Conservation (phyloP, 2,113 vertebrate genomes). For the Rattus norvegicus region GRCr8 NC_086021.1:84244501-84245000, state of each 20-base stretch:
- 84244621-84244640: neutral
- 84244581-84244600: slow-evolving; percentile 62
- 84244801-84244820: neutral
- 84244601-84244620: neutral
- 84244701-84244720: neutral
- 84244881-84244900: neutral
- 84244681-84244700: neutral
- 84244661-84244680: neutral
- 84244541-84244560: neutral
- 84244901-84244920: neutral
- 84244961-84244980: neutral
- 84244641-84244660: neutral
- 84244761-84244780: neutral
- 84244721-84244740: neutral
- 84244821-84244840: neutral
- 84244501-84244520: neutral
- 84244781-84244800: neutral
- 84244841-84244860: neutral
- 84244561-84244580: slow-evolving; percentile 59
- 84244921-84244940: neutral
- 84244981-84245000: neutral
- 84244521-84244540: neutral
- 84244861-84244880: no score
- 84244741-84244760: neutral
- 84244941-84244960: neutral